Base-by-base conservation (phyloP, 2,888 invertebrate species). In the Morpho deidamia region DNA sequence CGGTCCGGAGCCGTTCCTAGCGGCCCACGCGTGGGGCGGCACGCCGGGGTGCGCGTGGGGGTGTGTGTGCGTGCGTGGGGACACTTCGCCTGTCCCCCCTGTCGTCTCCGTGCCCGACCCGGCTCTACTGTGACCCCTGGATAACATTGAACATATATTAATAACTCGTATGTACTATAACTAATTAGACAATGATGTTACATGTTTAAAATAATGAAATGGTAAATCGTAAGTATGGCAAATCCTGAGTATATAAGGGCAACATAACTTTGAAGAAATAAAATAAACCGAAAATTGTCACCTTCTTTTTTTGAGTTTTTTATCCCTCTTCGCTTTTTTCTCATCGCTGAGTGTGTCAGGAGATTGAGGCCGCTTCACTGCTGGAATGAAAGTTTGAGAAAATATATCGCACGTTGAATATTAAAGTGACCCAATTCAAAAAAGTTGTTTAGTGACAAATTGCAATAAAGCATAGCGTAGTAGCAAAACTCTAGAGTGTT, bases 271-370 rank as follows among this genome's bases (percentile, higher is more conserved):
- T n/a, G n/a, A n/a, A n/a, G n/a, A n/a, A n/a, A n/a, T n/a, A n/a
- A n/a, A n/a, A n/a, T n/a, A n/a, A n/a, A n/a, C n/a, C n/a, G n/a
- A 11, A 7, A 23, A 34, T 8, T 7, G 59, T 62, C 43, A 87
- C 89, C 84, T 81, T 81, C 73, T 83, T 68, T 85, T 89, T 71
- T 83, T 88, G 55, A 80, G 87, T 74, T 89, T 89, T 72, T 87
- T 89, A 62, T 89, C 88, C 61, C 86, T 71, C 71, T 87, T 88
- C 64, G 83, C 77, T 70, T 84, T 89, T 69, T 88, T 89, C 53
- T 87, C 88, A 65, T 90, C 90, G 56, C 76, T 68, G 7, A 78
- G 59, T 5, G 78, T 70, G 59, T 78, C 79, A 1, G 88, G 81
- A 10, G 87, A 80, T 1, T 67, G 71, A 14, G 81, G 75, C 70